A percentile compares a stretch with the other conserved stretches of the same genome.
These are phyloP conservation scores for Crotalus helleri DNA, from an alignment of 2,113 vertebrate genomes.

Conservation along the genomic window DNA sequence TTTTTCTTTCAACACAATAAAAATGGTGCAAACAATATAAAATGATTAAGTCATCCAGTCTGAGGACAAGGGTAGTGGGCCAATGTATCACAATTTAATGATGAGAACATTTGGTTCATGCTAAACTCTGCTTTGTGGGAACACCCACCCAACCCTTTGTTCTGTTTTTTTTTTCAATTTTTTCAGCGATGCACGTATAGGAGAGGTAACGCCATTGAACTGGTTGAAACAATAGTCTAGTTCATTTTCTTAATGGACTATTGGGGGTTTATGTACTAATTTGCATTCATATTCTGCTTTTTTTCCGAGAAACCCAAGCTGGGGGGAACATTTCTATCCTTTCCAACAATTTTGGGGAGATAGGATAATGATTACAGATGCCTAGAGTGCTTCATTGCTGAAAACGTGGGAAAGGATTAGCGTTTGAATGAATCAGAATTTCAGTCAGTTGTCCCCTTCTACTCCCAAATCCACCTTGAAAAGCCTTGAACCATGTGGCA, in stretches of 20 bases:
- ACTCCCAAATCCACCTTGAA: neutral
- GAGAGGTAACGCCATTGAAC: neutral
- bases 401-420: fast-evolving
- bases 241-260: neutral
- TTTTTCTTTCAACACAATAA: neutral
- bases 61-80: neutral
- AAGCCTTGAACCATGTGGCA: neutral
- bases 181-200: neutral
- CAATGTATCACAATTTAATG: neutral
- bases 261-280: neutral
- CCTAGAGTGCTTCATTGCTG: neutral
- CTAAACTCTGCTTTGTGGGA: neutral
- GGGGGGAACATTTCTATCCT: neutral
- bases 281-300: neutral
- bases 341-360: neutral
- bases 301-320: neutral
- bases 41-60: neutral
- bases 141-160: neutral
- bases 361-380: neutral
- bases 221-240: neutral
- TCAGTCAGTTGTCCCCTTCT: neutral
- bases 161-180: neutral
- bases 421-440: fast-evolving
- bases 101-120: neutral
- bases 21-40: neutral